Conservation (phyloP, 2,888 invertebrate genomes). For the Ornithoptera alexandrae region DNA sequence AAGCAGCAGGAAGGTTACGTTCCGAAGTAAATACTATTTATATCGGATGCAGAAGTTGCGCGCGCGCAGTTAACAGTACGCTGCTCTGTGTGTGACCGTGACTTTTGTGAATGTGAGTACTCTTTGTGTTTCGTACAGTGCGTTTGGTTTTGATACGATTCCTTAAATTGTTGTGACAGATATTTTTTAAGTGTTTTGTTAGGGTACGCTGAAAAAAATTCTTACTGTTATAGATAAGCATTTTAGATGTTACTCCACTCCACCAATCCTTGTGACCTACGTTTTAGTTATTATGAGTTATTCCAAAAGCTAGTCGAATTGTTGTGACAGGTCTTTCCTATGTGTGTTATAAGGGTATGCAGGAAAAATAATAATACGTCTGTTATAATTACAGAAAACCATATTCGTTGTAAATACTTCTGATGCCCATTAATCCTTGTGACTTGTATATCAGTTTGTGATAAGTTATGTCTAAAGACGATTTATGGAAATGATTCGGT, state of each 20-base stretch:
- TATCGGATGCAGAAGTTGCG: slow-evolving; percentile 50
- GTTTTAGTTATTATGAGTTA: too few species aligned
- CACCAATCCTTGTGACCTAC: too few species aligned
- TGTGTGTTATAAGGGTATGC: neutral
- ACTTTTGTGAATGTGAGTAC: slow-evolving; percentile 50
- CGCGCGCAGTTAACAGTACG: slow-evolving; percentile 57
- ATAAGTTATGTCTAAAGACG: too few species aligned
- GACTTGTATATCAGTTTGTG: too few species aligned
- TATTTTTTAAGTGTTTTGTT: slow-evolving; percentile 1
- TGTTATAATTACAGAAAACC: too few species aligned
- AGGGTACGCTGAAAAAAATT: neutral
- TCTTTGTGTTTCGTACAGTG: slow-evolving; percentile 5
- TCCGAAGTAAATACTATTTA: slow-evolving; percentile 54
- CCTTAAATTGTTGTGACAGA: neutral
- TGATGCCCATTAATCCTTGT: too few species aligned
- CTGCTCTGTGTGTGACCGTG: slow-evolving; percentile 51
- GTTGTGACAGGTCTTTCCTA: neutral
- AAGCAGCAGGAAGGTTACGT: slow-evolving; percentile 67
- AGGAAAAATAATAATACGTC: too few species aligned
- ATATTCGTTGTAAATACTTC: too few species aligned
- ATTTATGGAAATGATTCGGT: too few species aligned
- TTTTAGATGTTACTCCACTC: too few species aligned
- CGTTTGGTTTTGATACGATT: neutral
- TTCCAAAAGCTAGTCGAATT: neutral
- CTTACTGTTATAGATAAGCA: too few species aligned